Evolutionary conservation across 2,797 vertebrate species (phyloP), one percentile per base, ranked within the genome.

Genomic region (Halcyon smyrnensis): DNA sequence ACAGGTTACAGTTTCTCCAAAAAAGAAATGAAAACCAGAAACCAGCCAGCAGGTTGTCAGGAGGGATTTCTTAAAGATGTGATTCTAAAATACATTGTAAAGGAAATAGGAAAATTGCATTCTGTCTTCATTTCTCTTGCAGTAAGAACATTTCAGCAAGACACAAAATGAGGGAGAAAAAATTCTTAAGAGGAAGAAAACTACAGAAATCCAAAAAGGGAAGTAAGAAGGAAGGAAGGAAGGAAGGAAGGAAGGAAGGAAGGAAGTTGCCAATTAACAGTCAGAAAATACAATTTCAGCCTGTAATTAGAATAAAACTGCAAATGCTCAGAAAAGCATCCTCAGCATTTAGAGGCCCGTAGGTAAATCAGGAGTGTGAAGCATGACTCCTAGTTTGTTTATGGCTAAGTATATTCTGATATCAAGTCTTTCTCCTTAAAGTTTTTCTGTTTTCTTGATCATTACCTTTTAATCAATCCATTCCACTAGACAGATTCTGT

Each of bases 1-100:
- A 95, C 89, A 96, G 93, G 96, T 96, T 91, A 94, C 82, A 87
- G 76, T 88, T 94, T 85, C 82, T 93, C 73, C 25, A 83, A 63
- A 87, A 57, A 75, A 92, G 57, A 88, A 90, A 43, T 84, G 67
- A 82, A 91, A 73, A 37, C n/a, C 70, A 86, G 57, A 93, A 92
- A 91, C 17, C 59, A 90, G 85, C 50, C 73, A 95, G 65, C 46
- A 76, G 74, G 70, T 87, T 85, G 93, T 95, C 70, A 81, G 45
- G 65, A 91, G n/a, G 46, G 50, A 85, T 56, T 76, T 74, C 36
- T 95, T 54, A 60, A 84, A 93, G 71, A 81, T 37, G 50, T 39
- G 50, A 56, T 84, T 83, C 50, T 81, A 57, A 86, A 88, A 78
- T 34, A 86, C 10, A 24, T 21, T 34, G 45, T 14, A 62, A 54